phyloP scores from a whole-genome alignment of 2,113 vertebrate genomes.

The Oxyura jamaicensis region DNA sequence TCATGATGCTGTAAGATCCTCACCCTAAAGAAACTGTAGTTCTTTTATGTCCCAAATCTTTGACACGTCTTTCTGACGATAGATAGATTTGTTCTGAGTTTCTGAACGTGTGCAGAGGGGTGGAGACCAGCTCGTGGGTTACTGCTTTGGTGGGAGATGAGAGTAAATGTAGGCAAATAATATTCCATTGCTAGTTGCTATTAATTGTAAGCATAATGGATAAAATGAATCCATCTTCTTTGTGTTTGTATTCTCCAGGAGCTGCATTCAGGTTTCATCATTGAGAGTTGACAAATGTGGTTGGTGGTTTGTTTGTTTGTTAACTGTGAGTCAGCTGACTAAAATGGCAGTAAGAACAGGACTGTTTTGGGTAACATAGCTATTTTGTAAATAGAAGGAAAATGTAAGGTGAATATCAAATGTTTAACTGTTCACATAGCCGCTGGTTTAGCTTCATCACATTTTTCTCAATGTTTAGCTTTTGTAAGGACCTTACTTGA shows the following conservation, averaged over 20 bases:
- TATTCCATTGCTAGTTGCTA: neutral
- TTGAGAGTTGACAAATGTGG: neutral
- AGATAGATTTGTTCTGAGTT: neutral
- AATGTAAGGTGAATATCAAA: neutral
- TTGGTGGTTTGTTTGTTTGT: neutral
- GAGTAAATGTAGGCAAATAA: neutral
- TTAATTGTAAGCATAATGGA: neutral
- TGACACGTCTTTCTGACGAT: neutral
- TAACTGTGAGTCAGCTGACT: neutral
- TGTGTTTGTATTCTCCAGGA: neutral
- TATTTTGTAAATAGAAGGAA: neutral
- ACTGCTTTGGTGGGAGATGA: neutral
- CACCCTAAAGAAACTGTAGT: neutral
- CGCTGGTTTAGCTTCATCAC: neutral
- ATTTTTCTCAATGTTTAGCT: neutral
- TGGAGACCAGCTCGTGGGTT: neutral
- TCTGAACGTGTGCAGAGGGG: neutral
- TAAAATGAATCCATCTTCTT: neutral
- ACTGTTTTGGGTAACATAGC: neutral
- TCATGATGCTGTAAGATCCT: neutral
- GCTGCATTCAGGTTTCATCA: neutral
- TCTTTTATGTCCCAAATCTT: neutral
- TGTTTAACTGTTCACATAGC: neutral
- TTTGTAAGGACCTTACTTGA: neutral
- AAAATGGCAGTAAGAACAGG: neutral